phyloP scores from a whole-genome alignment of 1,140 invertebrate species.

The Pseudomyrmex pallidus region DNA sequence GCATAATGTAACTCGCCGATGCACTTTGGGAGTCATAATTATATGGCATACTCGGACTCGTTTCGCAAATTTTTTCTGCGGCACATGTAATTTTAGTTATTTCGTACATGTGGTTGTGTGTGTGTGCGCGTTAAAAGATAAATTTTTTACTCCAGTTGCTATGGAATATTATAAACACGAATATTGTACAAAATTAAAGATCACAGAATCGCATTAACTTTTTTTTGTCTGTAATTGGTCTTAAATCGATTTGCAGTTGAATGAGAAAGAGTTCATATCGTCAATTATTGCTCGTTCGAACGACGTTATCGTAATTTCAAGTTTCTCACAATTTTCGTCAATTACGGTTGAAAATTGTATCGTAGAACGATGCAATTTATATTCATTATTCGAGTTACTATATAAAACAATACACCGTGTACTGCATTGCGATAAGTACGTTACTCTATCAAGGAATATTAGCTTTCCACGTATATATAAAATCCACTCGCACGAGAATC shows the following conservation, averaged over 20 bases:
- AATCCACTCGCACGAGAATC: too few species aligned
- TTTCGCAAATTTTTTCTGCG: neutral
- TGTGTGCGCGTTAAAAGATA: too few species aligned
- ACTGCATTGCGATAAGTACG: too few species aligned
- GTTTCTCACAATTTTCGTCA: neutral
- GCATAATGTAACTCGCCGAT: conserved; percentile 27
- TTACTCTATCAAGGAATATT: too few species aligned
- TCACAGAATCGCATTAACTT: neutral
- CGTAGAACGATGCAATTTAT: too few species aligned
- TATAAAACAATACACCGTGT: too few species aligned
- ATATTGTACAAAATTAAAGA: neutral
- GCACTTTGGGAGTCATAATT: conserved; percentile 18
- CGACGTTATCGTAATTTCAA: neutral
- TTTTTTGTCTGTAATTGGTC: neutral
- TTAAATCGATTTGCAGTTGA: neutral
- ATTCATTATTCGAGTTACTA: too few species aligned
- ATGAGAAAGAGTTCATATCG: neutral
- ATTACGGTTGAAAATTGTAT: neutral
- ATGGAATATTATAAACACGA: neutral
- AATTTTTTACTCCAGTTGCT: neutral
- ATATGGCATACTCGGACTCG: neutral
- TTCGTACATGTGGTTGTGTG: too few species aligned
- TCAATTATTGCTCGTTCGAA: neutral
- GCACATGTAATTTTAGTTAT: neutral
- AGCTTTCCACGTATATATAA: too few species aligned